phyloP scores from a whole-genome alignment of 2,113 vertebrate genomes.

The Pelmatolapia mariae region DNA sequence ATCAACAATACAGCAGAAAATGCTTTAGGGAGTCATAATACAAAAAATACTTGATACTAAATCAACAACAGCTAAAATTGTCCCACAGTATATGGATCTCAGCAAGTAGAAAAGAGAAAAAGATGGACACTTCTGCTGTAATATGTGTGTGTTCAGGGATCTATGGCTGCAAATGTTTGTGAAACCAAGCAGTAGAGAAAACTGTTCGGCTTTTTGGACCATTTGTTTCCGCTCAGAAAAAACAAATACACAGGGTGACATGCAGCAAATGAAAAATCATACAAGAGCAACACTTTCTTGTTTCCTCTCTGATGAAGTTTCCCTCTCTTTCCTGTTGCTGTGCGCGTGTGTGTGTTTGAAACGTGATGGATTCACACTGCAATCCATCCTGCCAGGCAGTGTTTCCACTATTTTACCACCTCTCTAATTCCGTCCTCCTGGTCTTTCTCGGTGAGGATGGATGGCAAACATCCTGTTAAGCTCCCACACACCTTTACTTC shows the following conservation, averaged over 20 bases:
- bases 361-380: constrained; percentile 18
- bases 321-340: not conserved
- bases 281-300: not conserved
- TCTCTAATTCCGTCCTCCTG: not conserved
- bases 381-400: constrained; percentile 26
- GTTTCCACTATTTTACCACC: constrained; percentile 4
- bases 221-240: not conserved
- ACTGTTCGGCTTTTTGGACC: not conserved
- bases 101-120: not conserved
- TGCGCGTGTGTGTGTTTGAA: not conserved
- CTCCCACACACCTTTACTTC: constrained; percentile 11
- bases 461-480: not conserved
- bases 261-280: constrained; percentile 14
- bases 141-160: not conserved
- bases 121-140: not conserved
- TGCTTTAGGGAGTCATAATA: not conserved
- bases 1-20: not conserved
- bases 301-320: not conserved
- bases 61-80: not conserved
- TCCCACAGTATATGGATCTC: not conserved
- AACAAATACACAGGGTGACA: not conserved
- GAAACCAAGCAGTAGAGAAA: not conserved
- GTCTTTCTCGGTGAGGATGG: constrained; percentile 4
- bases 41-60: not conserved
- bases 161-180: not conserved